Conservation (phyloP, 2,888 invertebrate species). For the Machimus atricapillus region DNA sequence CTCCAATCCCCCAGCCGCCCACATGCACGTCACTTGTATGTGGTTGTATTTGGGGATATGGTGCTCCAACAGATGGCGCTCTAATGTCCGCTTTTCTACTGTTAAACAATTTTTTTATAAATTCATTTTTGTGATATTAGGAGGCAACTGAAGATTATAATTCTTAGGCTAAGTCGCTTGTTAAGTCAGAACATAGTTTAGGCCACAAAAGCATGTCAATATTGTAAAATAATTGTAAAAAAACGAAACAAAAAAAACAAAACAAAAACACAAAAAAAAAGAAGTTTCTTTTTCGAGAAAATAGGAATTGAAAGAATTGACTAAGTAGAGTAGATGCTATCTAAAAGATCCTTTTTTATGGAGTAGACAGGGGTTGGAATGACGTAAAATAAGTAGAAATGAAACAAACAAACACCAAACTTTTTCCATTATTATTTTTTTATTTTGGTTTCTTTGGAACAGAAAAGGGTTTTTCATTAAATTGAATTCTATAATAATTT, state of each 20-base stretch:
- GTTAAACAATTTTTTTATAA: slow-evolving; percentile 21
- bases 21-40: neutral
- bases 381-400: neutral
- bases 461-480: neutral
- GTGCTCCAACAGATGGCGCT: slow-evolving; percentile 21
- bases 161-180: slow-evolving; percentile 29
- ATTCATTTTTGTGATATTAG: slow-evolving; percentile 40
- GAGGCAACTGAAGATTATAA: slow-evolving; percentile 3
- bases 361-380: neutral
- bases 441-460: neutral
- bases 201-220: slow-evolving; percentile 22
- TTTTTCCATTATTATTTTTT: neutral
- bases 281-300: neutral
- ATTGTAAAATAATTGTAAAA: slow-evolving; percentile 23
- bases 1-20: neutral
- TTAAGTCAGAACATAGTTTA: neutral
- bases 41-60: neutral
- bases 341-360: neutral
- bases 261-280: neutral
- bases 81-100: slow-evolving; percentile 2
- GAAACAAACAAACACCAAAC: neutral
- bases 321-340: neutral
- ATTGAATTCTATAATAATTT: neutral
- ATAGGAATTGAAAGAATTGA: slow-evolving; percentile 32
- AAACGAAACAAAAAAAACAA: neutral